Percentiles rank a stretch among this genome's conserved stretches.
Evolutionary conservation across 2,888 invertebrate species (phyloP).

Genomic region (Germaria angustata): DNA sequence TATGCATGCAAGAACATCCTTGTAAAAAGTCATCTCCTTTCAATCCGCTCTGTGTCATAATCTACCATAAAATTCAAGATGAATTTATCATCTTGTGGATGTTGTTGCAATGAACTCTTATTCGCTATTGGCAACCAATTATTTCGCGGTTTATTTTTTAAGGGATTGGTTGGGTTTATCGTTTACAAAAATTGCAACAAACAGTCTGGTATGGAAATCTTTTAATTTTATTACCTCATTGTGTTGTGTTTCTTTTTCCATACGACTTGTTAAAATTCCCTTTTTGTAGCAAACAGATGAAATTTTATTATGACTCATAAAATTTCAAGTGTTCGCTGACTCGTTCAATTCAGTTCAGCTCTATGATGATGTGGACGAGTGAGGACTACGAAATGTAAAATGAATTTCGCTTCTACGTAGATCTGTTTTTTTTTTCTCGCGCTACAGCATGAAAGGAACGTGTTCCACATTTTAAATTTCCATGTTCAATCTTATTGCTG

Average conservation of each 20-base stretch:
- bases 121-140: too few species aligned
- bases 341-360: slow-evolving; percentile 11
- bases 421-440: slow-evolving; percentile 36
- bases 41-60: too few species aligned
- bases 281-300: not conserved
- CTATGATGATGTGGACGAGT: slow-evolving; percentile 25
- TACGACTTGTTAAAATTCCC: not conserved
- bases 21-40: too few species aligned
- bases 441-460: slow-evolving; percentile 61
- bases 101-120: too few species aligned
- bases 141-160: too few species aligned
- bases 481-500: slow-evolving; percentile 56
- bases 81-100: too few species aligned
- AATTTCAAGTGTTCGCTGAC: slow-evolving; percentile 7
- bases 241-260: too few species aligned
- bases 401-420: slow-evolving; percentile 13
- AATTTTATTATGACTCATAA: slow-evolving; percentile 48
- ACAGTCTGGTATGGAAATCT: not conserved
- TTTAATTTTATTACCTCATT: not conserved
- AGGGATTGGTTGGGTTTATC: too few species aligned
- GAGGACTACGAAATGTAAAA: slow-evolving; percentile 40
- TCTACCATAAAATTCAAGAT: too few species aligned
- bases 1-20: too few species aligned
- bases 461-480: slow-evolving; percentile 65
- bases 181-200: too few species aligned